Conservation (phyloP, 2,113 vertebrate genomes). For the Steatornis caripensis region DNA sequence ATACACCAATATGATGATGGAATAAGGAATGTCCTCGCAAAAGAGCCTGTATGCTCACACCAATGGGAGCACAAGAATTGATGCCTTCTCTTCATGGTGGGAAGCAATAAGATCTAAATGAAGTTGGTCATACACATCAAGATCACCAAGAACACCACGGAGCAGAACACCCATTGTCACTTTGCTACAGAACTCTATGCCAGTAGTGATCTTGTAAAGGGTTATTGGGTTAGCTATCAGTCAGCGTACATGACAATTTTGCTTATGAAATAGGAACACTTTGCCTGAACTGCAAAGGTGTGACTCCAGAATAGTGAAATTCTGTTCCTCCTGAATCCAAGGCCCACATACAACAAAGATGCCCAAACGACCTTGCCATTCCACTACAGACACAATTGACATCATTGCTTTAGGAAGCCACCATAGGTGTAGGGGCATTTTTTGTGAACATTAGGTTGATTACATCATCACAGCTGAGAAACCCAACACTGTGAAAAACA, state of each 20-base stretch:
- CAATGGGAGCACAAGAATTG: neutral
- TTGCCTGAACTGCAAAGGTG: neutral
- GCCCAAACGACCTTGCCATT: neutral
- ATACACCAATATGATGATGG: neutral
- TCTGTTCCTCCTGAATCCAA: neutral
- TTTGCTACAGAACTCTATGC: neutral
- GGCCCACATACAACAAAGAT: neutral
- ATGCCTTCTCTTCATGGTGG: neutral
- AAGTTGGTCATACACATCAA: neutral
- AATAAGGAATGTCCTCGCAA: neutral
- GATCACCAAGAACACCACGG: neutral
- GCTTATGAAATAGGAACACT: neutral
- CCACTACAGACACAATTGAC: neutral
- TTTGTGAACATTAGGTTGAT: neutral
- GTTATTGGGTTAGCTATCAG: neutral
- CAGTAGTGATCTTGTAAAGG: neutral
- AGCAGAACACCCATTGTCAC: neutral
- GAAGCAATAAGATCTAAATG: neutral
- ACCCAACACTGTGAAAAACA: neutral
- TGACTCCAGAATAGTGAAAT: neutral
- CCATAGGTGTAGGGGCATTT: neutral
- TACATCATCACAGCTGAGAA: neutral
- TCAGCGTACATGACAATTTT: neutral
- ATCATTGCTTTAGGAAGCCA: neutral
- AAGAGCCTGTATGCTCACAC: neutral